Conservation (phyloP, 2,113 vertebrate genomes). For the Hemichromis elongatus region DNA sequence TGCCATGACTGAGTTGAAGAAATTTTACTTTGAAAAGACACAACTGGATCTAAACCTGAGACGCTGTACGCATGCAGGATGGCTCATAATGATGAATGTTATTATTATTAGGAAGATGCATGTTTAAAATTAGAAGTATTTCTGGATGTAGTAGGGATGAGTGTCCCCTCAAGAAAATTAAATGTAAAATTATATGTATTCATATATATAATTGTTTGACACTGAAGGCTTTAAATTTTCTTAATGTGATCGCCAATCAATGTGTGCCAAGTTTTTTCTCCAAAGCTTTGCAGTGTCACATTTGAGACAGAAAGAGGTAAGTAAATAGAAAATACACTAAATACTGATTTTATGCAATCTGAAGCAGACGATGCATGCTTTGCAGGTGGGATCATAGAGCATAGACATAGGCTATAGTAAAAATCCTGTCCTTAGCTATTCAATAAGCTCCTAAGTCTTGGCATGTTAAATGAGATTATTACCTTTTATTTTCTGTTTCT, state of each 20-base stretch:
- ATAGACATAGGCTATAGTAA: conserved; percentile 3
- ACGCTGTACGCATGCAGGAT: not conserved
- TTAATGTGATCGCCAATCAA: not conserved
- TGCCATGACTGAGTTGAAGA: conserved; percentile 9
- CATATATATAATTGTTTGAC: not conserved
- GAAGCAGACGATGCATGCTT: conserved; percentile 43
- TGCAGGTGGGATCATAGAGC: conserved; percentile 26
- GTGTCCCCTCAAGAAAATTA: conserved; percentile 22
- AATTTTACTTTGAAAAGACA: conserved; percentile 2
- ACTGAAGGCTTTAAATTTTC: not conserved
- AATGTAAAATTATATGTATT: not conserved
- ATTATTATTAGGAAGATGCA: conserved; percentile 7
- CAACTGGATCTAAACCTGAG: conserved; percentile 23
- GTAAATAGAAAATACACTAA: not conserved
- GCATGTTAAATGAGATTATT: conserved; percentile 23
- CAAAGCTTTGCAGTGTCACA: conserved; percentile 11
- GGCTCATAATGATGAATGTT: conserved; percentile 17
- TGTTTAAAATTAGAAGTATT: conserved; percentile 14
- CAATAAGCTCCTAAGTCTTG: conserved; percentile 7
- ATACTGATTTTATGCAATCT: conserved; percentile 7
- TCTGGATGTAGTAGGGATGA: conserved; percentile 14
- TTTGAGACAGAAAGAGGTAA: not conserved
- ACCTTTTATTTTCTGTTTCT: conserved; percentile 10
- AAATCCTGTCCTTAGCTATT: conserved; percentile 6
- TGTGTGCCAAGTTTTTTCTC: conserved; percentile 17